A percentile compares a stretch with the other conserved stretches of the same genome.
These are phyloP conservation scores for Melangyna quadrimaculata DNA, from an alignment of 2,888 invertebrate genomes.

Conservation along the genomic window DNA sequence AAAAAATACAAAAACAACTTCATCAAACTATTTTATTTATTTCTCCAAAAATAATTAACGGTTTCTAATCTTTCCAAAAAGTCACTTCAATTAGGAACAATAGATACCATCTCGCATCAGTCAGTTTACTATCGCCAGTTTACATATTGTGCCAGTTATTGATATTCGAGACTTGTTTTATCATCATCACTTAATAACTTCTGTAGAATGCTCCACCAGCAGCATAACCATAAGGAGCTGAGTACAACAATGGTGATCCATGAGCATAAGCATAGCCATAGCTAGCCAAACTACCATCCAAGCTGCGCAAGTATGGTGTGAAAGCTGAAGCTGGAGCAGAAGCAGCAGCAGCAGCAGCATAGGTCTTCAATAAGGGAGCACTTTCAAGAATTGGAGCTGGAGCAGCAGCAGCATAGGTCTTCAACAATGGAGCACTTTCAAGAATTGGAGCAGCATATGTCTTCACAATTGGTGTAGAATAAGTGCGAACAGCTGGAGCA, in stretches of 20 bases:
- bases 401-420: slow-evolving; percentile 45
- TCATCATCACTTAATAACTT: slow-evolving; percentile 18
- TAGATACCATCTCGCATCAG: slow-evolving; percentile 59
- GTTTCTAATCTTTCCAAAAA: slow-evolving; percentile 65
- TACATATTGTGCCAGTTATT: background rate
- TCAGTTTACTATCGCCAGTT: slow-evolving; percentile 15
- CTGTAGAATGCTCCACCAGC: slow-evolving; percentile 26
- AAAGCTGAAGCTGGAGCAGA: slow-evolving; percentile 24
- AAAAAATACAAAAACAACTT: background rate
- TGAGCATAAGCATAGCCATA: slow-evolving; percentile 59
- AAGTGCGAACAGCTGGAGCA: slow-evolving; percentile 73
- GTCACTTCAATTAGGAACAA: slow-evolving; percentile 49
- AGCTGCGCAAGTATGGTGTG: slow-evolving; percentile 49
- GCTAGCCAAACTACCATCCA: slow-evolving; percentile 48
- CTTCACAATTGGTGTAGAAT: slow-evolving; percentile 68
- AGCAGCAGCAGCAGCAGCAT: too few relatives aligned
- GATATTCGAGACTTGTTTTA: background rate
- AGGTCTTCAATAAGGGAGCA: slow-evolving; percentile 41
- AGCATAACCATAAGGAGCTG: slow-evolving; percentile 39
- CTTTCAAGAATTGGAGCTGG: slow-evolving; percentile 67
- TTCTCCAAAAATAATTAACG: slow-evolving; percentile 9
- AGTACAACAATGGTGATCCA: slow-evolving; percentile 54
- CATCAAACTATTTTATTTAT: background rate
- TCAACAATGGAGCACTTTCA: slow-evolving; percentile 43
- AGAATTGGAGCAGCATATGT: slow-evolving; percentile 72